Evolutionary conservation across 2,113 vertebrate genomes (phyloP), one percentile per base, ranked within the genome.

Genomic region (Gyps fulvus): DNA sequence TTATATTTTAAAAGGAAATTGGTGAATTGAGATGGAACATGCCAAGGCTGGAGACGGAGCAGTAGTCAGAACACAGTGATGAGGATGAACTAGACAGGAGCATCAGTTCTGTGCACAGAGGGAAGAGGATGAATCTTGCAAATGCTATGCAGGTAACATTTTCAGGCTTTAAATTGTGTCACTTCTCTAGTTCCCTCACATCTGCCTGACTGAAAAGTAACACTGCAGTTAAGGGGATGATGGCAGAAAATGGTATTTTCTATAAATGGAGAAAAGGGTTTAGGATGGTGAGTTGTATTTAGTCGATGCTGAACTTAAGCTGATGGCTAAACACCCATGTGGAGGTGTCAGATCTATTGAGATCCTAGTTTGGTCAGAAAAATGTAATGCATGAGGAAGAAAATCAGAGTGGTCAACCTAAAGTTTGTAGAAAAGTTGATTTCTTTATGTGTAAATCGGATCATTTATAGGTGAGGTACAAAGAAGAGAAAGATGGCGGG

Each of bases 1-100:
- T 93, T 95, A 3, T 63, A 63, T 97, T 95, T 94, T 91, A 57
- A 57, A 97, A 89, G 92, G 83, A 84, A 78, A 27, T 49, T 18
- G 34, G 13, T 88, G 88, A 87, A 63, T 49, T 79, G 72, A 79
- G 54, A 42, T 83, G 89, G 52, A 91, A 54, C 15, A 3, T 62
- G 47, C 43, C 43, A n/a, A 87, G 70, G 19, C 69, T 82, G 93
- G 74, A 5, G 17, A 40, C 2, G 11, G 63, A 94, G 18, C 52
- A 54, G 2, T 74, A 79, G 67, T 80, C 25, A 40, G 47, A 73
- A 62, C 49, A 36, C 40, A 54, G 31, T 34, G 52, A 38, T 80
- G 49, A 83, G 71, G 63, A 90, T 77, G 36, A 71, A 54, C 40
- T 74, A 59, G 69, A 89, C 31, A 83, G 55, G 32, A 83, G 9